phyloP scores from a whole-genome alignment of 2,797 vertebrate genomes.

The Scolopax rusticola region DNA sequence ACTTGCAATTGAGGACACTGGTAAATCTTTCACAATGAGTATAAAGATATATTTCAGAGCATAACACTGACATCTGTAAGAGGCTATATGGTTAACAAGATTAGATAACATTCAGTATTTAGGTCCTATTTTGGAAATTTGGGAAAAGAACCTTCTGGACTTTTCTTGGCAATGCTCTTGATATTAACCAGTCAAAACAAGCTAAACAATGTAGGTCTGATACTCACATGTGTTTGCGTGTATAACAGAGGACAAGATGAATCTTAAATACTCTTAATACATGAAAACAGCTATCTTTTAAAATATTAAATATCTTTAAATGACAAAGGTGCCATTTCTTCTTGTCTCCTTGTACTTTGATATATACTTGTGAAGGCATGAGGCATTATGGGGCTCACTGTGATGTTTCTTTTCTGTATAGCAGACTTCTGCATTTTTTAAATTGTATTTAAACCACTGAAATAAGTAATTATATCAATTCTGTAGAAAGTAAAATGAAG shows the following conservation, averaged over 20 bases:
- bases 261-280: not conserved
- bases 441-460: not conserved
- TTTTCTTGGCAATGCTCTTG: not conserved
- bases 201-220: not conserved
- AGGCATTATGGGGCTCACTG: slow-evolving; percentile 26
- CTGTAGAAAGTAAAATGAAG: not conserved
- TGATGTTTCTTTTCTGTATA: slow-evolving; percentile 8
- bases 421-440: not conserved
- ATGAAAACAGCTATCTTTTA: slow-evolving; percentile 40
- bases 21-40: not conserved
- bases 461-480: not conserved
- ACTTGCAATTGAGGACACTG: not conserved
- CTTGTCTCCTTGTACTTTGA: slow-evolving; percentile 17
- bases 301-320: slow-evolving; percentile 59
- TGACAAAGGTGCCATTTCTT: slow-evolving; percentile 1
- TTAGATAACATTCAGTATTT: not conserved
- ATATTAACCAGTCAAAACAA: not conserved
- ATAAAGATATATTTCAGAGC: not conserved
- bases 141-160: not conserved
- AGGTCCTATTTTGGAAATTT: not conserved
- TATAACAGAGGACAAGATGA: not conserved
- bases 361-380: slow-evolving; percentile 7
- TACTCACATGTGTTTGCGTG: not conserved
- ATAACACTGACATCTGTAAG: not conserved
- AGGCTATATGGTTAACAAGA: not conserved